phyloP scores from a whole-genome alignment of 1,140 invertebrate species.

The Drosophila sp. region DNA sequence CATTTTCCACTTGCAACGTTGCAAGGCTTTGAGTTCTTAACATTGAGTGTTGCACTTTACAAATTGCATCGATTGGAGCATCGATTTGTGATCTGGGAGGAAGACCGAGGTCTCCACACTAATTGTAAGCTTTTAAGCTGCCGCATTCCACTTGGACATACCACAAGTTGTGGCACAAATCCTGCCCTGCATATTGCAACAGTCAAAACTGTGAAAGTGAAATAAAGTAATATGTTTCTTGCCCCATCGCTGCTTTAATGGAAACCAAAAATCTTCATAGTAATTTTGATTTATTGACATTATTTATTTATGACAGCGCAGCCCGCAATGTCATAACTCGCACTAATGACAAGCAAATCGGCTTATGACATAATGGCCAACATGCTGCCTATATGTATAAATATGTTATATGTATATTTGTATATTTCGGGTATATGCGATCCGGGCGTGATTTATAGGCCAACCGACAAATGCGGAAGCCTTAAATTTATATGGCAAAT shows the following conservation, averaged over 20 bases:
- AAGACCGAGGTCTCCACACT: constrained; percentile 12
- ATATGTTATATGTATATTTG: constrained; percentile 7
- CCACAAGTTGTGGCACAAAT: constrained; percentile 7
- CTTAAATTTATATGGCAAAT: constrained; percentile 64
- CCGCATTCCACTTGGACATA: constrained; percentile 15
- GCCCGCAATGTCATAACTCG: constrained; percentile 33
- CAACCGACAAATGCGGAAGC: constrained; percentile 63
- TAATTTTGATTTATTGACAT: constrained; percentile 73
- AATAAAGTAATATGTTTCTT: constrained; percentile 1
- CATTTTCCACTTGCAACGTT: not conserved
- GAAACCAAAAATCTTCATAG: constrained; percentile 45
- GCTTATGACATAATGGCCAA: constrained; percentile 75
- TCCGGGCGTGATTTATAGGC: constrained; percentile 63
- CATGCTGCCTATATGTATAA: constrained; percentile 12
- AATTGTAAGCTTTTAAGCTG: constrained; percentile 57
- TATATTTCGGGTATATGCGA: constrained; percentile 13
- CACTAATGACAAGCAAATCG: constrained; percentile 74
- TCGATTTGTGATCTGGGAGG: constrained; percentile 20
- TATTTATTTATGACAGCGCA: constrained; percentile 51
- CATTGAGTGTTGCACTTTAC: constrained; percentile 13
- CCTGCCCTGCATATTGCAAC: constrained; percentile 54
- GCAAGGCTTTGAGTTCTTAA: not conserved
- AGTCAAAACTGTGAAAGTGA: constrained; percentile 5
- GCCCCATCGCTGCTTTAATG: constrained; percentile 11
- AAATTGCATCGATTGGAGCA: constrained; percentile 27